Conservation (phyloP, 2,797 vertebrate genomes). For the Muscicapa comitata region DNA sequence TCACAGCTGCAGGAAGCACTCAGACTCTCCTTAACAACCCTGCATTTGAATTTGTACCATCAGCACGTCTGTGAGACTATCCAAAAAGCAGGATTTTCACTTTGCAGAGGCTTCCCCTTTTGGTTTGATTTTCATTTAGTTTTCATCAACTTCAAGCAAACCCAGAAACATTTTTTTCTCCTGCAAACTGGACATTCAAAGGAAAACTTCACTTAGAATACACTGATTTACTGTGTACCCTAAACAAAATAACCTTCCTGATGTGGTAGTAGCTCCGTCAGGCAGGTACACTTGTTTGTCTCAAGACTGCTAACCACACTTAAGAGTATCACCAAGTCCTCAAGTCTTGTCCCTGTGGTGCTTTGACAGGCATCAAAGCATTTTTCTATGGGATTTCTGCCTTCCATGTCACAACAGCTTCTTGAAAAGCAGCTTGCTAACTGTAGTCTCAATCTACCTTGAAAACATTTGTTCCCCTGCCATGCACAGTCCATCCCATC, state of each 20-base stretch:
- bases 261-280: not conserved
- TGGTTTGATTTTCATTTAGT: not conserved
- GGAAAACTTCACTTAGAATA: not conserved
- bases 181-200: not conserved
- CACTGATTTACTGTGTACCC: fast-evolving
- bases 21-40: not conserved
- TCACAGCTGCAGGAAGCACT: not conserved
- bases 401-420: fast-evolving
- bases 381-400: not conserved
- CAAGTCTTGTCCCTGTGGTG: not conserved
- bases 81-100: not conserved
- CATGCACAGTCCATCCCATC: not conserved
- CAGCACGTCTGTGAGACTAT: not conserved
- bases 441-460: not conserved
- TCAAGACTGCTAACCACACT: not conserved
- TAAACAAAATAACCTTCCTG: not conserved
- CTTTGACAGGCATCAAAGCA: not conserved
- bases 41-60: not conserved
- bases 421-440: not conserved
- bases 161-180: not conserved
- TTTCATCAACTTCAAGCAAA: not conserved
- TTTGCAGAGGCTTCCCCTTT: not conserved
- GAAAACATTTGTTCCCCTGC: not conserved
- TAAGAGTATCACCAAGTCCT: not conserved
- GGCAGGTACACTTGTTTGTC: not conserved